phyloP scores from a whole-genome alignment of 2,113 vertebrate genomes.

The Dryoscopus gambensis region DNA sequence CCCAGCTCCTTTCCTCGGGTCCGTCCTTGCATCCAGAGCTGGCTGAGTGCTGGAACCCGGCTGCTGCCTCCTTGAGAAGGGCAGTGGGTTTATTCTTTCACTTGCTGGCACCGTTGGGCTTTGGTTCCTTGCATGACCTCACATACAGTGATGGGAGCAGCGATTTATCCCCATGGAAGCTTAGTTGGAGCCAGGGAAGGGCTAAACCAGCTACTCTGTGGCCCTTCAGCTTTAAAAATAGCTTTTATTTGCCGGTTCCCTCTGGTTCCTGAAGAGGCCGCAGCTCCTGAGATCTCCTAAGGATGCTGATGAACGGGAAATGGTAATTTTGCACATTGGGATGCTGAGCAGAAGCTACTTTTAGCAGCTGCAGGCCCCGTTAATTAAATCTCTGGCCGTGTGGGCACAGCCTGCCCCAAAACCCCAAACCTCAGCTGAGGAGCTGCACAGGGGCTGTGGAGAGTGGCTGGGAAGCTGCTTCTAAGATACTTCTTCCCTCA shows the following conservation, averaged over 20 bases:
- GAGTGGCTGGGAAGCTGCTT: not conserved
- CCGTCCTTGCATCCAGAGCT: rapidly evolving
- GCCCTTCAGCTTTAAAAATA: not conserved
- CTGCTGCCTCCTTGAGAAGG: not conserved
- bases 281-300: not conserved
- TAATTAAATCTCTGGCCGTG: not conserved
- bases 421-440: not conserved
- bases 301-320: not conserved
- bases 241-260: not conserved
- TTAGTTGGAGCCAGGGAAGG: not conserved
- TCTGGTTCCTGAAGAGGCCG: not conserved
- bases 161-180: not conserved
- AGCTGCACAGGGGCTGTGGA: not conserved
- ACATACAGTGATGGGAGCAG: not conserved
- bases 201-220: not conserved
- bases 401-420: not conserved
- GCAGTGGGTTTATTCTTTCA: not conserved
- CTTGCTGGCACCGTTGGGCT: not conserved
- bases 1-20: not conserved
- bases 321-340: not conserved
- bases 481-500: not conserved
- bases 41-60: rapidly evolving
- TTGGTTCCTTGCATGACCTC: not conserved
- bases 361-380: not conserved
- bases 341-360: not conserved